Evolutionary conservation across 2,888 invertebrate genomes (phyloP).

Genomic region (Cremastobaeus sp.): DNA sequence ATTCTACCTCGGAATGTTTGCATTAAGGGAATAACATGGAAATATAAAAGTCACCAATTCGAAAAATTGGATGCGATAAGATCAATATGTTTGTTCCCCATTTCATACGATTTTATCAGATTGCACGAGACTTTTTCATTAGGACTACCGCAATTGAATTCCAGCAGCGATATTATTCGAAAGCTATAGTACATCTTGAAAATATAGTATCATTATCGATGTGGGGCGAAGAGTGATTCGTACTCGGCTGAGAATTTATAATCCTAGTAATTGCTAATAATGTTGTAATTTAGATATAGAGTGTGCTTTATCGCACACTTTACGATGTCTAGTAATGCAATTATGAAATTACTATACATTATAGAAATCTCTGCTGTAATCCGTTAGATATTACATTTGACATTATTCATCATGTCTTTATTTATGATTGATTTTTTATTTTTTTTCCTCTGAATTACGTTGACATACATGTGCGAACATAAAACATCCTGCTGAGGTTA

Average conservation of each 20-base stretch:
- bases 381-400: no score
- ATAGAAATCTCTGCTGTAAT: no score
- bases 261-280: slow-evolving; percentile 26
- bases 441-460: no score
- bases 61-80: slow-evolving; percentile 32
- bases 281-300: slow-evolving; percentile 24
- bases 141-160: slow-evolving; percentile 39
- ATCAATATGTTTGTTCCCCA: slow-evolving; percentile 26
- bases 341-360: slow-evolving; percentile 4
- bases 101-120: slow-evolving; percentile 38
- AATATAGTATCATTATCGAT: slow-evolving; percentile 18
- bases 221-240: slow-evolving; percentile 14
- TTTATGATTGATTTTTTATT: no score
- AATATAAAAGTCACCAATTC: background rate
- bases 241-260: slow-evolving; percentile 25
- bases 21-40: background rate
- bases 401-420: no score
- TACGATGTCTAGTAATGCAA: background rate
- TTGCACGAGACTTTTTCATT: slow-evolving; percentile 38
- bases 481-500: no score
- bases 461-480: no score
- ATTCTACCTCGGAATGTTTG: no score
- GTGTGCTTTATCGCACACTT: slow-evolving; percentile 5
- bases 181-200: slow-evolving; percentile 28
- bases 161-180: slow-evolving; percentile 11